Base-by-base conservation (phyloP, 2,888 invertebrate species). In the Sesamia inferens region DNA sequence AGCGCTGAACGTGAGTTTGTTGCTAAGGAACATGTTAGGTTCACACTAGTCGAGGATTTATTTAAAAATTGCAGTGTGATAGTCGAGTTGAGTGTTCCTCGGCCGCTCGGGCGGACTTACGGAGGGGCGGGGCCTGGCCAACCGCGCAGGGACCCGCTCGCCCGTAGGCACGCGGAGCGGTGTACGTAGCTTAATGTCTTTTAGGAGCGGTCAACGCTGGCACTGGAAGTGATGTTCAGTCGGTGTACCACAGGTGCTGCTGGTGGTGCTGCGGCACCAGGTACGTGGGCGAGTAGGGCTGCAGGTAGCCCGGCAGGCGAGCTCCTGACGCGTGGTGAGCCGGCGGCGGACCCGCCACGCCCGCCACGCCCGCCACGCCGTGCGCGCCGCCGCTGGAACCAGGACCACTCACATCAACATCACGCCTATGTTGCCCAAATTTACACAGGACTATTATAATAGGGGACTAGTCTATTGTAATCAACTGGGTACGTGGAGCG, bases 291-390 rank as follows among this genome's bases (percentile, higher is more conserved):
- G 94, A 94, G 91, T 96, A 95, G 71, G 95, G 95, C 91, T 96
- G 96, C 88, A 96, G 93, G 94, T 96, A 96, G 89, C 93, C 93
- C 71, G 94, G 95, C 86, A 96, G 91, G 57, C 96, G 94, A 78
- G 93, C 94, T 61, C 98, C 98, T 89, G 97, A 97, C 87, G 97
- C 97, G 96, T 98, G 98, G 94, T 98, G 98, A 31, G 98, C 98
- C 14, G 98, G 98, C 65, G 98, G 98, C 58, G 98, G 97, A 97
- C 98, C 86, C 97, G 98, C 75, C 98, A 99, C 85, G 97, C 88
- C 91, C 42, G 88, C 89, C 58, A 89, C 99, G 79, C 98, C 91
- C 47, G 88, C 89, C 57, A 89, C 99, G 51, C 67, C 67, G 24
- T 67, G 67, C 2, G 67, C 67, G 3, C 81, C 85, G 71, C 66